These are phyloP conservation scores for Sabellastarte sp. DNA, from an alignment of 2,888 invertebrate genomes.

Conservation along the genomic window DNA sequence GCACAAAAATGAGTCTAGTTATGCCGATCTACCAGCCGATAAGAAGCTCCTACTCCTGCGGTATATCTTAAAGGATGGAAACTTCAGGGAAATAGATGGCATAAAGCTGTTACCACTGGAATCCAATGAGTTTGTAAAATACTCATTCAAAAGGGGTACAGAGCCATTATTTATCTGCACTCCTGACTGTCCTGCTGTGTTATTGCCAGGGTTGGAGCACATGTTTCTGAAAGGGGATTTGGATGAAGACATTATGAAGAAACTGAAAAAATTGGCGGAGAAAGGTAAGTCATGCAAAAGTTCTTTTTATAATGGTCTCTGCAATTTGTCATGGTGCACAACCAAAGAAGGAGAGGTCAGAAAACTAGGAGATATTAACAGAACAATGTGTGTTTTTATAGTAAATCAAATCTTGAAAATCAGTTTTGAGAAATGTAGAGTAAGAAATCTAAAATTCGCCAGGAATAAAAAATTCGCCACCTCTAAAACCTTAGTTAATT, in stretches of 20 bases:
- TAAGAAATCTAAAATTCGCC: too few species aligned
- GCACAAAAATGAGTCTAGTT: conserved; percentile 6
- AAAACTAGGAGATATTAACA: too few species aligned
- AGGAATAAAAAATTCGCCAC: too few species aligned
- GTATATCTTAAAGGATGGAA: conserved; percentile 24
- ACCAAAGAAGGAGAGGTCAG: too few species aligned
- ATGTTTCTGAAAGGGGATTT: conserved; percentile 16
- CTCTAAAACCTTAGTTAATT: too few species aligned
- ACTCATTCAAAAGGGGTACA: conserved; percentile 7
- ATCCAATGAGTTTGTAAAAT: conserved; percentile 23
- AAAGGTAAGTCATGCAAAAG: conserved; percentile 19
- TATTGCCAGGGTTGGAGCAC: conserved; percentile 22
- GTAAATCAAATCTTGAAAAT: too few species aligned
- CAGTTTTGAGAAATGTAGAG: too few species aligned
- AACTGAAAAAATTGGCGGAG: conserved; percentile 19
- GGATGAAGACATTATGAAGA: conserved; percentile 8
- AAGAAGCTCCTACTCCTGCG: conserved; percentile 15
- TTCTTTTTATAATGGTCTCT: too few species aligned
- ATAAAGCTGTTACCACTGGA: conserved; percentile 27
- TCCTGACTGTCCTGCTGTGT: conserved; percentile 8
- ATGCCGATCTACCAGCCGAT: not conserved
- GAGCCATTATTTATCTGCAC: conserved; percentile 12
- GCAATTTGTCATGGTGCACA: too few species aligned
- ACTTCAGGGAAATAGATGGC: conserved; percentile 18
- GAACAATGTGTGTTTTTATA: too few species aligned